Evolutionary conservation across 2,888 invertebrate genomes (phyloP).

Genomic region (Tinea trinotella): DNA sequence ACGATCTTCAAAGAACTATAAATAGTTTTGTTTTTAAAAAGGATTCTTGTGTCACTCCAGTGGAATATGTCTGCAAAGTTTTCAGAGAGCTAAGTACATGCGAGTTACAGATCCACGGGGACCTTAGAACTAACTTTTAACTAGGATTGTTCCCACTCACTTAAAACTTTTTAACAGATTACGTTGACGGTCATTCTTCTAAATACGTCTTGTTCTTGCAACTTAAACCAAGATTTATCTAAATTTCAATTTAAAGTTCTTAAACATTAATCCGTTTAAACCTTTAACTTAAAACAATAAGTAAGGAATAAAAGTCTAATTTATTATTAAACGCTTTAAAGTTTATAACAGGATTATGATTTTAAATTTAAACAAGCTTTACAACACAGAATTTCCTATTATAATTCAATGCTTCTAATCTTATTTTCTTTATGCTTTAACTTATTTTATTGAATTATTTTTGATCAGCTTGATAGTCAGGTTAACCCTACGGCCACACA

Average conservation of each 20-base stretch:
- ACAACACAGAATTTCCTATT: no score
- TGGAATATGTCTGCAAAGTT: background rate
- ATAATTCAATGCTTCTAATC: no score
- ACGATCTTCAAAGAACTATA: no score
- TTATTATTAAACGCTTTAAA: slow-evolving; percentile 6
- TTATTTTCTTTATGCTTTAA: no score
- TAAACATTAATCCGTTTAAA: slow-evolving; percentile 2
- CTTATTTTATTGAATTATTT: no score
- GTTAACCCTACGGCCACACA: no score
- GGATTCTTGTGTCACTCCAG: background rate
- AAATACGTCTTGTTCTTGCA: background rate
- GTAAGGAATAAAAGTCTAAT: background rate
- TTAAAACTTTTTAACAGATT: slow-evolving; percentile 12
- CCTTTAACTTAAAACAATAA: slow-evolving; percentile 8
- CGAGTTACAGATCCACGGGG: background rate
- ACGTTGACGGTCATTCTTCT: slow-evolving; percentile 1
- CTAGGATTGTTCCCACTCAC: slow-evolving; percentile 10
- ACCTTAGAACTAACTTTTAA: slow-evolving; percentile 2
- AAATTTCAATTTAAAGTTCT: background rate
- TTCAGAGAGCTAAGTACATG: background rate
- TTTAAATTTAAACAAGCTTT: background rate
- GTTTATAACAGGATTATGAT: slow-evolving; percentile 6
- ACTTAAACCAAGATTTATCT: background rate
- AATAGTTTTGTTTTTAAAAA: no score
- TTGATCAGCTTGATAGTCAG: no score